Evolutionary conservation across 2,888 invertebrate genomes (phyloP), one percentile per base, ranked within the genome.

Genomic region (Synergus gifuensis): DNA sequence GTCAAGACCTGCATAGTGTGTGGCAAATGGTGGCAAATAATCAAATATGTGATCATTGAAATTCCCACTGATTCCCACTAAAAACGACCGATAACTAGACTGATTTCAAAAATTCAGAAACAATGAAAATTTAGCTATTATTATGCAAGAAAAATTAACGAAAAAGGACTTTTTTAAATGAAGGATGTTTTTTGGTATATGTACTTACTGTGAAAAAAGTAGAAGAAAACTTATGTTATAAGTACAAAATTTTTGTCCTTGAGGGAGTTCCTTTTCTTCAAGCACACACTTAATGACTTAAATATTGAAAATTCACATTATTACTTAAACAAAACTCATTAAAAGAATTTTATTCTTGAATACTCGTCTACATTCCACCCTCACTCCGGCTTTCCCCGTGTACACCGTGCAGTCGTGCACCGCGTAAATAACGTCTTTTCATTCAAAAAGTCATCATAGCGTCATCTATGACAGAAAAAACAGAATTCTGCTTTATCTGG

Each of bases 341-440:
- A 36, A 73, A 73, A 36, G 28, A 28, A 49, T 4, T 58, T 28
- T 40, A 49, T 73, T 73, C 49, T 73, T 16, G 49, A 16, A 3
- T 49, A 54, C 49, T 49, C 54, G n/a, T n/a, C 36, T 49, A 73
- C 36, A 36, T 54, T 54, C 28, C n/a, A 16, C 54, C n/a, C 54
- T 62, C 12, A 40, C 49, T 36, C 11, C 16, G 54, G n/a, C 28
- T 16, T 54, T 73, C 36, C 54, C n/a, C 36, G 49, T 36, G 5
- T 5, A 49, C 46, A n/a, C n/a, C n/a, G n/a, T n/a, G n/a, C n/a
- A n/a, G n/a, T n/a, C 40, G 42, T 2, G 18, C 58, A 58, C 49
- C 18, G 69, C 54, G 73, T 54, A 73, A 73, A 54, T 73, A 73
- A 73, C 73, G 73, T 73, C 73, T 73, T 73, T 73, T 58, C 54